phyloP scores from a whole-genome alignment of 2,888 invertebrate species.

The Drosophila picticornis region DNA sequence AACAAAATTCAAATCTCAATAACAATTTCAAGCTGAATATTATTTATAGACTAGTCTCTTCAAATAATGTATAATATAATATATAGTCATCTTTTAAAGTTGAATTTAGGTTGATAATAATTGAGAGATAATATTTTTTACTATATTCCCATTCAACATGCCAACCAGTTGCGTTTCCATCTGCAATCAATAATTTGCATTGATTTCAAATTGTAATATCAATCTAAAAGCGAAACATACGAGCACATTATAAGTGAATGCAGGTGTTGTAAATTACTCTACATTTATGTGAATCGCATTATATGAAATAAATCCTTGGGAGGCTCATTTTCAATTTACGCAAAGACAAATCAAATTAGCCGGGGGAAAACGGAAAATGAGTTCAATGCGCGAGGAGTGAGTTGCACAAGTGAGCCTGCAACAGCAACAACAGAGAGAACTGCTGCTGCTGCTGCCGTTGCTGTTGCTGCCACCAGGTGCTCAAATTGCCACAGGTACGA shows the following conservation, averaged over 20 bases:
- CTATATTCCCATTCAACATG: neutral
- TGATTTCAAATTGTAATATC: conserved; percentile 23
- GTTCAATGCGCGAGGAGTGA: conserved; percentile 21
- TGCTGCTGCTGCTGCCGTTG: neutral
- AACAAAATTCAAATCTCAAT: neutral
- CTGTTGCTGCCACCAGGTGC: conserved; percentile 60
- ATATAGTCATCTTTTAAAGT: neutral
- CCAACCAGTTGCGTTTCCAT: conserved; percentile 11
- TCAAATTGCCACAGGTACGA: conserved; percentile 65
- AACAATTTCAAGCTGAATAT: neutral
- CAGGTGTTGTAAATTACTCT: conserved; percentile 51
- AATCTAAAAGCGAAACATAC: conserved; percentile 12
- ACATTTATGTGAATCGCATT: conserved; percentile 4
- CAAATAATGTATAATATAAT: neutral
- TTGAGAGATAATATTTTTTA: neutral
- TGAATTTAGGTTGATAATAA: neutral
- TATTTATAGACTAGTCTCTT: conserved; percentile 1
- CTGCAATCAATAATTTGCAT: conserved; percentile 25
- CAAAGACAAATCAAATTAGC: conserved; percentile 61
- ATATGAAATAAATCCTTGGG: conserved; percentile 45
- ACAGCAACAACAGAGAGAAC: conserved; percentile 1
- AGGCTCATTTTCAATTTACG: conserved; percentile 73
- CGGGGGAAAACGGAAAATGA: conserved; percentile 64
- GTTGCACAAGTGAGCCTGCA: conserved; percentile 36
- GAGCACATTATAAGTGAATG: conserved; percentile 26